Conservation (phyloP, 2,113 vertebrate genomes). For the Gopherus flavomarginatus region DNA sequence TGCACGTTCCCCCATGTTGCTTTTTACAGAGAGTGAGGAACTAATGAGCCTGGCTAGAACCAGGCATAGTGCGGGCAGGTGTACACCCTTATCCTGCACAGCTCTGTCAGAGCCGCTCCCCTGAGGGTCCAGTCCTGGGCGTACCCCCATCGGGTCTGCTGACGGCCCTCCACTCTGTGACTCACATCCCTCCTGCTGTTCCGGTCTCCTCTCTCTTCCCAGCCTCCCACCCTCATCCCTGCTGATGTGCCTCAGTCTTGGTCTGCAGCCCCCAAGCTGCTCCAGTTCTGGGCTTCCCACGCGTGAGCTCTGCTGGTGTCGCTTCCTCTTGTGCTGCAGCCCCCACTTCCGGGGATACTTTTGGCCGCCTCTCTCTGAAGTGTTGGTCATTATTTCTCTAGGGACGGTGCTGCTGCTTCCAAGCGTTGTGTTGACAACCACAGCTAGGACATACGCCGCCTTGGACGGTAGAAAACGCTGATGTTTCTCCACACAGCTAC, state of each 20-base stretch:
- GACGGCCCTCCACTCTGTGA: too few relatives aligned
- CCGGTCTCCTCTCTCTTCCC: too few relatives aligned
- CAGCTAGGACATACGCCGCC: neutral
- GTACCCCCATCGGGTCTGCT: too few relatives aligned
- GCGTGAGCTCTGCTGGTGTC: neutral
- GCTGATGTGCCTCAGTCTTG: neutral
- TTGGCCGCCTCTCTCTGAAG: neutral
- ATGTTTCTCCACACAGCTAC: neutral
- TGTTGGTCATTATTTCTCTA: rapidly evolving
- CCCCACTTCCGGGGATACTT: neutral
- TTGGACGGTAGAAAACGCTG: constrained; percentile 1
- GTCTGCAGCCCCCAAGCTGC: rapidly evolving
- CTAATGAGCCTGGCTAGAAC: neutral
- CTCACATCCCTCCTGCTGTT: too few relatives aligned
- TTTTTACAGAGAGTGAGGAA: neutral
- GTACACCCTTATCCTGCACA: rapidly evolving
- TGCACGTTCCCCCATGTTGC: neutral
- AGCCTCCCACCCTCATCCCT: neutral
- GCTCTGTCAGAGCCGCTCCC: neutral
- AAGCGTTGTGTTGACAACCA: neutral
- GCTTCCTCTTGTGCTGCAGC: neutral
- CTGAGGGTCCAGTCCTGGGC: too few relatives aligned
- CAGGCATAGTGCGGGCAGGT: rapidly evolving
- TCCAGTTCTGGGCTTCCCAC: neutral
- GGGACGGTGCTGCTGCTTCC: rapidly evolving